phyloP scores from a whole-genome alignment of 2,113 vertebrate genomes.

The Peromyscus maniculatus region DNA sequence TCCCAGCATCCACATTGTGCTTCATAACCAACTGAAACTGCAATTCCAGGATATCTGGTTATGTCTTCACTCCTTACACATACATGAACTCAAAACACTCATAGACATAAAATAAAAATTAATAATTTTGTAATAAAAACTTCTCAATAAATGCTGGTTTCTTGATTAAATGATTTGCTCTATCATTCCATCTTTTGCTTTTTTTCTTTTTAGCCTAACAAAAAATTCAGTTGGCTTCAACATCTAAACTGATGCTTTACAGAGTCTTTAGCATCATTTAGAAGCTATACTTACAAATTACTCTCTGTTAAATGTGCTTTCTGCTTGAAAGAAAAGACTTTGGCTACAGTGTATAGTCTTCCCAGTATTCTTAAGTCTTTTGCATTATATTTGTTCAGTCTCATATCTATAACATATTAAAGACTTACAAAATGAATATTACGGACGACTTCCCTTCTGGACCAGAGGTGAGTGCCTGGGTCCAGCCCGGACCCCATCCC shows the following conservation, averaged over 20 bases:
- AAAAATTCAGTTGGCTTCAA: conserved; percentile 50
- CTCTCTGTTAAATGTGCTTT: conserved; percentile 74
- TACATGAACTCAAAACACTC: background rate
- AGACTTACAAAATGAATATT: conserved; percentile 65
- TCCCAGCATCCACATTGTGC: background rate
- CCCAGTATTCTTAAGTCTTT: conserved; percentile 61
- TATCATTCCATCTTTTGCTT: conserved; percentile 4
- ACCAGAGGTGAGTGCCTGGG: no score
- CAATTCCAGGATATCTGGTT: background rate
- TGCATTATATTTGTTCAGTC: conserved; percentile 66
- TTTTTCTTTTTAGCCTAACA: conserved; percentile 57
- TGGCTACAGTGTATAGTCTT: conserved; percentile 67
- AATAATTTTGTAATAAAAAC: background rate
- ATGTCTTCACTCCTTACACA: background rate
- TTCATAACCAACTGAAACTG: background rate
- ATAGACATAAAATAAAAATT: background rate
- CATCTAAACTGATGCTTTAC: conserved; percentile 43
- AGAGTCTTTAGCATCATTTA: conserved; percentile 44
- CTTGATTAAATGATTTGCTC: conserved; percentile 15
- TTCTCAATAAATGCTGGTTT: conserved; percentile 45
- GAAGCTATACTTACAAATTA: conserved; percentile 65
- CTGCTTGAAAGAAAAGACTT: conserved; percentile 70
- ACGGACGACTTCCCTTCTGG: no score
- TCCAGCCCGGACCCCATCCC: no score
- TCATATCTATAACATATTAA: conserved; percentile 53